Evolutionary conservation across 2,888 invertebrate genomes (phyloP), one percentile per base, ranked within the genome.

Genomic region (Linnaemya tessellans): DNA sequence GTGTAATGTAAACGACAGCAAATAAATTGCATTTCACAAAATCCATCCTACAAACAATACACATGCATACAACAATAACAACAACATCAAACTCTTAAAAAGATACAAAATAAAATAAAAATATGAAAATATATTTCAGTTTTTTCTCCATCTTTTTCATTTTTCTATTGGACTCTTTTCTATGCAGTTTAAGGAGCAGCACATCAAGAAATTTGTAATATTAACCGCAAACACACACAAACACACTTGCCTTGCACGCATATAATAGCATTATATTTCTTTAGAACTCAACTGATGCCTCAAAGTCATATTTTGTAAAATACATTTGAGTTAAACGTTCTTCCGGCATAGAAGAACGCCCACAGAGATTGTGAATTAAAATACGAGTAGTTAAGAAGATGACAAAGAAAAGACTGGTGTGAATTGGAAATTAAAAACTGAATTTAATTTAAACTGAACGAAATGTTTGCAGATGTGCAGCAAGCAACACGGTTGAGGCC

Each of bases 1-100:
- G 88, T 88, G 89, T 89, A 89, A 89, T 89, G 90, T 88, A 87
- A 87, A 86, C 88, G 90, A 90, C 91, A 90, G 91, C 89, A 90
- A 90, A 90, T 90, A 91, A 90, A 90, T 90, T 90, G 91, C 90
- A 90, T 91, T 90, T 89, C 87, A 87, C 85, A 84, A 75, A 84
- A 80, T 87, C 81, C 81, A 77, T 81, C 75, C 74, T 68, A 68
- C 74, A 65, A 73, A 64, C 58, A 65, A 64, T 41, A n/a, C 56
- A 30, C 30, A 30, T 30, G 30, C 30, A 30, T 30, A 30, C 30
- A 30, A 30, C 30, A 30, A 30, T 5, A 77, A 58, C 56, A 77
- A 58, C 43, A 80, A 67, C 13, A 49, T 56, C 54, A 38, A 71
- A 43, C n/a, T 35, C 13, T 51, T 0, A 7, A 51, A 38, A 8